phyloP scores from a whole-genome alignment of 2,888 invertebrate genomes.

The Listrodromus nycthemerus region DNA sequence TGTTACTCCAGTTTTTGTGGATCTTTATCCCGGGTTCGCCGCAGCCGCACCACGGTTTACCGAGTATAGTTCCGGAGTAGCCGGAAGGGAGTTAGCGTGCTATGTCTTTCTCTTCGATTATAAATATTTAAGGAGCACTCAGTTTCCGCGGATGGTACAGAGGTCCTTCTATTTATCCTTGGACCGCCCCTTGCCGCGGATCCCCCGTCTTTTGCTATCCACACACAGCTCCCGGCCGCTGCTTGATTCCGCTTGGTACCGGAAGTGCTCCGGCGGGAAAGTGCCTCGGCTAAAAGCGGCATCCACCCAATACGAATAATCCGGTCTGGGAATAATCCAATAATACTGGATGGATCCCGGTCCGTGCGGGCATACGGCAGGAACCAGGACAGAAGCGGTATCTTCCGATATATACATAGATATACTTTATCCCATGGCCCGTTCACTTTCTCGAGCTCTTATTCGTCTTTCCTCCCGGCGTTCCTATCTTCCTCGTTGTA shows the following conservation, averaged over 20 bases:
- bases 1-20: neutral
- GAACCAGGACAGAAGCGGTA: slow-evolving; percentile 4
- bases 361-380: slow-evolving; percentile 49
- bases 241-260: slow-evolving; percentile 18
- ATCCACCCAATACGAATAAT: slow-evolving; percentile 67
- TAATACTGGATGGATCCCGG: slow-evolving; percentile 63
- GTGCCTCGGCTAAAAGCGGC: slow-evolving; percentile 53
- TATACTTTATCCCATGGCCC: slow-evolving; percentile 34
- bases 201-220: slow-evolving; percentile 18
- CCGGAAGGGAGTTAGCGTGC: slow-evolving; percentile 25
- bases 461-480: slow-evolving; percentile 10
- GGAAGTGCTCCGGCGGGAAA: slow-evolving; percentile 60
- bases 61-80: neutral
- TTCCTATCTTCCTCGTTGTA: slow-evolving; percentile 28
- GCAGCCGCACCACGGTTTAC: neutral
- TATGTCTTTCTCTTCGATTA: slow-evolving; percentile 46
- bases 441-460: slow-evolving; percentile 31
- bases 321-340: slow-evolving; percentile 67
- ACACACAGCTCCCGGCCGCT: neutral
- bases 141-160: slow-evolving; percentile 7
- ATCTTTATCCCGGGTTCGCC: neutral
- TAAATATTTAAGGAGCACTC: slow-evolving; percentile 65
- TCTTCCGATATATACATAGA: neutral
- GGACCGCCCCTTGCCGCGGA: neutral
- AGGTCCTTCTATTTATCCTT: slow-evolving; percentile 46